Base-by-base conservation (phyloP, 2,888 invertebrate species). In the Eupelmus urozonus region DNA sequence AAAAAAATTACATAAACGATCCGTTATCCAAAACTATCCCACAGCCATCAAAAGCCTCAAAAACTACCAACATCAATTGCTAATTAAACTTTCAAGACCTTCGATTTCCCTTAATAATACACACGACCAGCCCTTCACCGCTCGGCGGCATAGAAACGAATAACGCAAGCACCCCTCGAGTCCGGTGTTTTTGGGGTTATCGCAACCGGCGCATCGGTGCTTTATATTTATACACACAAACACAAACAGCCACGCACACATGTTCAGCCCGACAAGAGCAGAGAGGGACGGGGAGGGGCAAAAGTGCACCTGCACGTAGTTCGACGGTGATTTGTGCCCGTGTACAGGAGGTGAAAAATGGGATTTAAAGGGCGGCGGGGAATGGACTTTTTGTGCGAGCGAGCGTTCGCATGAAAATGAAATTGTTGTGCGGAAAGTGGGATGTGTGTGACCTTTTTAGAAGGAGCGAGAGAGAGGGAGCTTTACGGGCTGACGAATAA, bases 301-400 rank as follows among this genome's bases (percentile, higher is more conserved):
- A 1, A 18, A 1, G 40, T 13, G n/a, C 5, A 34, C 11, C 7
- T 27, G 7, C 4, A 34, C 18, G 51, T 51, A n/a, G n/a, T 34
- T 65, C 25, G 13, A 23, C 67, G 67, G 67, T 62, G 62, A 62
- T 62, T 62, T 62, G 62, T 62, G 55, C 40, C 18, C n/a, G 27
- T 18, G 40, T 34, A 34, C 34, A 34, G 16, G 34, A n/a, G 34
- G 34, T 27, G 51, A 72, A 53, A 72, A 72, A 63, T 63, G 62
- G 25, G 51, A 23, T 63, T 72, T 72, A 53, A 72, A 72, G 62
- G 71, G 7, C 29, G 45, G 5, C 34, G 3, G 5, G 13, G 34
- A 69, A 11, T 25, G 20, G 34, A 53, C 51, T 34, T 34, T 34
- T 34, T 34, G 3, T 34, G 9, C 9, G 34, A 34, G 34, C n/a